Evolutionary conservation across 2,888 invertebrate genomes (phyloP), one percentile per base, ranked within the genome.

Genomic region (Hirtodrosophila cameraria): DNA sequence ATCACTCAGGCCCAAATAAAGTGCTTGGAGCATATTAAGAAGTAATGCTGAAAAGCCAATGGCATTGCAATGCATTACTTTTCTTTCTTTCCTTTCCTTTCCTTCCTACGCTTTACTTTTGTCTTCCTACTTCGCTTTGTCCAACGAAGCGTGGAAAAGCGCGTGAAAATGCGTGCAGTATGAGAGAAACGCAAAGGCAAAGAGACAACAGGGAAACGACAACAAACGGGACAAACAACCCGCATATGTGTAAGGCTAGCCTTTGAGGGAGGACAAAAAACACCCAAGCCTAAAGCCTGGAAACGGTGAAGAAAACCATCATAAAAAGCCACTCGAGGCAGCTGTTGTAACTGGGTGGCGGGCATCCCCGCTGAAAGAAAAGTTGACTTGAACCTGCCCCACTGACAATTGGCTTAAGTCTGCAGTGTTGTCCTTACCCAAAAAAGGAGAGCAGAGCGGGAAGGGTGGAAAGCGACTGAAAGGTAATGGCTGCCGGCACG

Each of bases 351-450:
- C 43, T n/a, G 15, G 28, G 38, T n/a, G n/a, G n/a, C n/a, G n/a
- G n/a, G n/a, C n/a, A n/a, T n/a, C 16, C 18, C 38, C 33, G 25
- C 8, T 12, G 57, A 49, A 49, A 23, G 46, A 73, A 68, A 57
- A 46, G 68, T 74, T 65, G 54, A 48, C 82, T 69, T 77, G 75
- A 82, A 85, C 82, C 82, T 82, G 85, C 80, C 82, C 80, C 82
- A 82, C 82, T 79, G 85, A 82, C 83, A 82, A 82, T 82, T 85
- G 85, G 75, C 85, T 85, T 85, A 72, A 49, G 79, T 68, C 65
- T 41, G 18, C 38, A 42, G 48, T 55, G 43, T 39, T 57, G 39
- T 18, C 11, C 25, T 13, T 36, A n/a, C 36, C n/a, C 41, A 11
- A 3, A 11, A 46, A 18, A 39, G 27, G 23, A 18, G 33, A 9